Conservation (phyloP, 2,113 vertebrate genomes). For the Elephantulus edwardii region DNA sequence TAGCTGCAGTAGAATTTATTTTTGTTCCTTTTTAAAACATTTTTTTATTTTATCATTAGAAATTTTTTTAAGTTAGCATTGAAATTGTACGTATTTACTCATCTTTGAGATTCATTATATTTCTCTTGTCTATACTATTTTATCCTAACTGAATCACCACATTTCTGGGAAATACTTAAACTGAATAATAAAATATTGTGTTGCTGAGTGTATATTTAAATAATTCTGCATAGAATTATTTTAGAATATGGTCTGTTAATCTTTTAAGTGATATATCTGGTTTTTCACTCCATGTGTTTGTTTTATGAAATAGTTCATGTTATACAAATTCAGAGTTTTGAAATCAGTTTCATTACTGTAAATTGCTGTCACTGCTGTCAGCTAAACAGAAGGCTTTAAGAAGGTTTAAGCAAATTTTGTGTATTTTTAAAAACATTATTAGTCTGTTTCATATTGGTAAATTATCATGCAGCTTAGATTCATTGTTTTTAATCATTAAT, state of each 20-base stretch:
- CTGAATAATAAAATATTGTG: conserved; percentile 15
- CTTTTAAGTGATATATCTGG: neutral
- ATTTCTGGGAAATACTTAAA: neutral
- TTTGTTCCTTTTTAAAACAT: conserved; percentile 19
- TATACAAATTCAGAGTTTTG: conserved; percentile 47
- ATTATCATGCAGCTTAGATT: conserved; percentile 39
- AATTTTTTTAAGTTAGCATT: neutral
- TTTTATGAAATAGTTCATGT: conserved; percentile 32
- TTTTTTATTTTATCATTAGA: neutral
- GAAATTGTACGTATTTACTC: neutral
- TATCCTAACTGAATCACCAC: neutral
- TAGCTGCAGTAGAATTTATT: neutral
- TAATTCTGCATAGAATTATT: neutral
- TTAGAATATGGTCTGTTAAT: neutral
- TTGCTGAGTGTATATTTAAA: conserved; percentile 38
- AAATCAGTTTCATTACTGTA: conserved; percentile 42
- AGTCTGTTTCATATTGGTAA: neutral
- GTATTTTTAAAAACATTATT: conserved; percentile 28
- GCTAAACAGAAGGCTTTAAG: conserved; percentile 14
- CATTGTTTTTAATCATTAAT: conserved; percentile 62
- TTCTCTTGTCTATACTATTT: neutral
- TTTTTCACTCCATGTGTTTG: conserved; percentile 37
- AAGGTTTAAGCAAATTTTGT: conserved; percentile 33
- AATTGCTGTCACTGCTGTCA: conserved; percentile 38
- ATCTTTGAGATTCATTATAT: neutral